Evolutionary conservation across 2,113 vertebrate genomes (phyloP), one percentile per base, ranked within the genome.

Genomic region (Oryzias melastigma): DNA sequence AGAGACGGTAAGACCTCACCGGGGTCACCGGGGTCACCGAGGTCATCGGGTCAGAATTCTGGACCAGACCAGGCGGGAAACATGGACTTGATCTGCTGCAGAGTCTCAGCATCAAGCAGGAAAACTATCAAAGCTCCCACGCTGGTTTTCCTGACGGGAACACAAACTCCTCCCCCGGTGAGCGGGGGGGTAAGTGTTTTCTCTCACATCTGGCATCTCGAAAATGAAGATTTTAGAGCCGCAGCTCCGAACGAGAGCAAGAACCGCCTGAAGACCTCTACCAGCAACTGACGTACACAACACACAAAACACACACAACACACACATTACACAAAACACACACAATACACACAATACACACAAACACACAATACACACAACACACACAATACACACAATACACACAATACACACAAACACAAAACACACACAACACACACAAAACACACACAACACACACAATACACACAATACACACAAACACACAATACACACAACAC

Each of bases 1-100:
- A 69, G 65, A 64, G 17, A 78, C 81, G 85, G 87, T 88, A 87
- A 89, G 65, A 80, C 71, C 63, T 73, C 59, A 68, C 84, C 66
- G 80, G 68, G 51, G 52, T 3, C 19, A 12, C 48, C 58, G n/a
- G 14, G 22, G 22, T 22, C 22, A 22, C 3, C 2, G 22, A 3
- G 22, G 22, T 22, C 22, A 22, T 2, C 2, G 64, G 66, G 69
- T 61, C 52, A 22, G 45, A 40, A 58, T 60, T 61, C 51, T 68
- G 58, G 77, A 17, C 46, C 46, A 69, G 48, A 67, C 46, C 68
- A 43, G 54, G 78, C 78, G 85, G 77, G 87, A 86, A 84, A 71
- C 58, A 73, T 77, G 55, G 58, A 24, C 55, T 35, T 20, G 50
- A 70, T 65, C 52, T 58, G 55, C 44, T 5, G 44, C 6, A 47